Percentiles rank a stretch among this genome's conserved stretches.
Evolutionary conservation across 2,888 invertebrate genomes (phyloP).

Genomic region (Coelogynopora nodosa): DNA sequence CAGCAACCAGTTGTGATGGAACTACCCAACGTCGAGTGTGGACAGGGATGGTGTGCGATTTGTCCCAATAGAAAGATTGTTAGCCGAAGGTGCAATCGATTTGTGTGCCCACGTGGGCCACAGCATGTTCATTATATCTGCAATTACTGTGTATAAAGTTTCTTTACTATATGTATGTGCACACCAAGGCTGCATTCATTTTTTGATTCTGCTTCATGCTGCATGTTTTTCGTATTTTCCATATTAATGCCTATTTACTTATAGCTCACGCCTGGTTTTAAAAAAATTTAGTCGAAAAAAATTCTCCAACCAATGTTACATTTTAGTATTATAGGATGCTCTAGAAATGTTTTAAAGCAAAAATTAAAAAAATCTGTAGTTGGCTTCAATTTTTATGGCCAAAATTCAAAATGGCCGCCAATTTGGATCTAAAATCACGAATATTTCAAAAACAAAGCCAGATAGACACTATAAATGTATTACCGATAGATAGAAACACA

Average conservation of each 20-base stretch:
- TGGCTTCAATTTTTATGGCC: constrained; percentile 31
- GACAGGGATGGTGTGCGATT: constrained; percentile 9
- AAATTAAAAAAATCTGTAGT: constrained; percentile 30
- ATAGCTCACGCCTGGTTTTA: constrained; percentile 8
- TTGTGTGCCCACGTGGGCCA: neutral
- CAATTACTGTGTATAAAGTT: neutral
- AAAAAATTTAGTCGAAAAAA: constrained; percentile 21
- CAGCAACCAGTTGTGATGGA: no score
- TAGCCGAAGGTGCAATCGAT: neutral
- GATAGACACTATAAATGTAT: constrained; percentile 29
- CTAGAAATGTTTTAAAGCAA: constrained; percentile 31
- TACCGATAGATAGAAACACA: constrained; percentile 29
- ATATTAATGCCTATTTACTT: neutral
- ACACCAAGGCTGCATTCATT: neutral
- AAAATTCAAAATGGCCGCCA: constrained; percentile 29
- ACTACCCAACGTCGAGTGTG: no score
- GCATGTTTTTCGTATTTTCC: neutral
- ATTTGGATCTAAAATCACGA: constrained; percentile 28
- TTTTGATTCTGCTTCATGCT: neutral
- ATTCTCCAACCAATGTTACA: constrained; percentile 31
- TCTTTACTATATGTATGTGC: neutral
- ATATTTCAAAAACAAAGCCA: constrained; percentile 25
- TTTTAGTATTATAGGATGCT: constrained; percentile 23
- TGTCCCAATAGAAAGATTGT: constrained; percentile 15
- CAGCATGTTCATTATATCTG: neutral